Evolutionary conservation across 2,113 vertebrate species (phyloP).

Genomic region (Crypturellus undulatus): DNA sequence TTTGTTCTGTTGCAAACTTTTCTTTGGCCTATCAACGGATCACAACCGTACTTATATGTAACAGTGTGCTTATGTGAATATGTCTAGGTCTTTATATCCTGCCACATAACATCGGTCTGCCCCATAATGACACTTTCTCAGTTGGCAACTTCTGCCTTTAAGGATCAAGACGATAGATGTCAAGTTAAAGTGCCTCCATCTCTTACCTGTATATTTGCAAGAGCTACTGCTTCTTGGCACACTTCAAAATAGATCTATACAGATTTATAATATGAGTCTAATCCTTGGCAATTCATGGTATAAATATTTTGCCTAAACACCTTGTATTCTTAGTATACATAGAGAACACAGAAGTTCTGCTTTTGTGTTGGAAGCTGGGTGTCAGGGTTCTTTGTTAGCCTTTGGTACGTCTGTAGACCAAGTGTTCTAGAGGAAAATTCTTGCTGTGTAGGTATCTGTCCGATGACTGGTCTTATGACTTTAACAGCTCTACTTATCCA

Average conservation of each 20-base stretch:
- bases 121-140: neutral
- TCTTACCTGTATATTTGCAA: neutral
- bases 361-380: neutral
- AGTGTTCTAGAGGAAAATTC: neutral
- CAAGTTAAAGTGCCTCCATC: neutral
- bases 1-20: neutral
- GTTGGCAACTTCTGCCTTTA: neutral
- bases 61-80: neutral
- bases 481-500: slow-evolving; percentile 31
- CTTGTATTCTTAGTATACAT: neutral
- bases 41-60: neutral
- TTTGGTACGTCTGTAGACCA: neutral
- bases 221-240: neutral
- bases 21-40: neutral
- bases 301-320: neutral
- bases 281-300: neutral
- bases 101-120: neutral
- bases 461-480: slow-evolving; percentile 1
- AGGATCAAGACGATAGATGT: neutral
- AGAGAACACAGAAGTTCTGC: neutral
- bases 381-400: neutral
- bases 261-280: neutral
- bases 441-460: neutral
- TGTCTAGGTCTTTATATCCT: neutral
- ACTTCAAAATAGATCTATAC: neutral